Base-by-base conservation (phyloP, 2,113 vertebrate genomes). In the Megatriorchis doriae region DNA sequence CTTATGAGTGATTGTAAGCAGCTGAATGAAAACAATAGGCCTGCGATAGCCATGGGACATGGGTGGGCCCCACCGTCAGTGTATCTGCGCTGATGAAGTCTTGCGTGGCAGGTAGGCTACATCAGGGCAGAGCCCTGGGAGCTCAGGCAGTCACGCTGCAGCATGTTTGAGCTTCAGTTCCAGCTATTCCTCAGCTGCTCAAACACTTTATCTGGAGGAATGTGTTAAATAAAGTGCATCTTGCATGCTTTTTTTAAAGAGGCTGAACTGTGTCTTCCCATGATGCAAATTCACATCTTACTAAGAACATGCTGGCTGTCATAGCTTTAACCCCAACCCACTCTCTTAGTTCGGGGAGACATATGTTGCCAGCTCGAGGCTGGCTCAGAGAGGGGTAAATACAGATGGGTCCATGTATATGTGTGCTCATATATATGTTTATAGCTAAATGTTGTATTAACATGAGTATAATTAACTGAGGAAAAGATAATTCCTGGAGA, bases 1-100 rank as follows among this genome's bases (percentile, higher is more conserved):
- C 66, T 97, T 95, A 95, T 36, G 97, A 90, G 73, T 85, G 96
- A 96, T 96, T 97, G 53, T 91, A 91, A 93, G 83, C 77, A 95
- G 91, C 91, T 82, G 91, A 81, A 72, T 71, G 81, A 32, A 80
- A 97, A 97, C 95, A 96, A 97, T 95, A 90, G 91, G 74, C 25
- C 53, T 82, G 66, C 13, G 5, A 36, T 50, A 94, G 89, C 94
- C 52, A 19, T 21, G 55, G 93, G 74, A 79, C 32, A 16, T 83
- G 89, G 94, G 95, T 73, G 95, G 84, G 78, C 45, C 67, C 62
- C 81, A 22, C 22, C 6, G 0, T n/a, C 73, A 13, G 21, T 16
- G 21, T 43, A 17, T 87, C 93, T 93, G 63, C 3, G 6, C 77
- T 65, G 66, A 34, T 26, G 55, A 70, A 48, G 71, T 27, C 78